Base-by-base conservation (phyloP, 2,888 invertebrate genomes). In the Caenorhabditis sp. region DNA sequence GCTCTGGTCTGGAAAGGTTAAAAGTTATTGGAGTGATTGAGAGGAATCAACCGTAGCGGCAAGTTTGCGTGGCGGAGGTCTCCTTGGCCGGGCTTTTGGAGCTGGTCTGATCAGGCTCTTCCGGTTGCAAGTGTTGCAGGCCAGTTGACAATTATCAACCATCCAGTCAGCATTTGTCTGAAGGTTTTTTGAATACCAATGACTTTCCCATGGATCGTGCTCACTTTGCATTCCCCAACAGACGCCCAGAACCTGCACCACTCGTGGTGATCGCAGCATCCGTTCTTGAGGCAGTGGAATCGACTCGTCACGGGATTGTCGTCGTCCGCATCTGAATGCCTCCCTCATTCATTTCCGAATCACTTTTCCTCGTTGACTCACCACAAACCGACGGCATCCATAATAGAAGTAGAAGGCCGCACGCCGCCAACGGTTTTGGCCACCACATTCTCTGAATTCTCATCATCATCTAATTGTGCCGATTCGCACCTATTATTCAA, bases 241-340 rank as follows among this genome's bases (percentile, higher is more conserved):
- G 85, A 83, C 11, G 88, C 83, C 89, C 89, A 89, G 48, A 82
- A 82, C n/a, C 80, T 39, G 45, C 82, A 82, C 88, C 88, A 89
- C 65, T 89, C 89, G 73, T 89, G 89, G 61, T 89, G 89, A 80
- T 89, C 89, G 61, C 89, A 89, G 70, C 89, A 89, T 2, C 88
- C 88, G 71, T 87, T 87, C 37, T 80, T 48, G 6, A 82, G 73
- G 41, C 89, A 89, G 41, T 89, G 86, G 79, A 89, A 89, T 46
- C 84, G 76, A 20, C 58, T 26, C 9, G 84, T 84, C 7, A 86
- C 65, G 45, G 85, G 86, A 32, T 82, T 79, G 52, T 81, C 83
- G 32, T 83, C 83, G 24, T 79, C 79, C n/a, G 79, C 79, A 17
- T 61, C 77, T 77, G 71, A 62, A 75, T 56, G 24, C 6, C 46